Evolutionary conservation across 2,113 vertebrate species (phyloP).

Genomic region (Solea senegalensis): DNA sequence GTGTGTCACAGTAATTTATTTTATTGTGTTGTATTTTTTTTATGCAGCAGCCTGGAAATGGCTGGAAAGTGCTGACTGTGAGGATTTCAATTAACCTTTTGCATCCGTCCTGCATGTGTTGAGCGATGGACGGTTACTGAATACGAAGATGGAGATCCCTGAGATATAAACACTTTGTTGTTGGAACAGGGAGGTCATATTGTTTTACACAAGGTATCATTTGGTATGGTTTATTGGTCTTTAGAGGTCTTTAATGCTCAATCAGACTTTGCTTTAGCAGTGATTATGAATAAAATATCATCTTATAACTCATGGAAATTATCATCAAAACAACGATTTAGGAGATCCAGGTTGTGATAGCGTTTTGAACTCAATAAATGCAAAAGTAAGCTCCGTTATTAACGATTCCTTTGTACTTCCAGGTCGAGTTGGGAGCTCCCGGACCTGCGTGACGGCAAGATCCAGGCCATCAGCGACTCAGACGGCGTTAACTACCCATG

Average conservation of each 20-base stretch:
- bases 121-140: background rate
- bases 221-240: too few species aligned
- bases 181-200: background rate
- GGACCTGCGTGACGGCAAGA: constrained; percentile 89
- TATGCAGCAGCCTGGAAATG: constrained; percentile 1
- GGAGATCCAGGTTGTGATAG: background rate
- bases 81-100: constrained; percentile 11
- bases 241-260: too few species aligned
- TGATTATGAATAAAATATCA: too few species aligned
- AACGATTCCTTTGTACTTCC: constrained; percentile 20
- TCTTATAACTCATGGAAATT: too few species aligned
- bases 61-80: constrained; percentile 18
- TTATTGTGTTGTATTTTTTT: constrained; percentile 15
- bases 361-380: background rate
- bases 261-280: too few species aligned
- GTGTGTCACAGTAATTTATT: constrained; percentile 24
- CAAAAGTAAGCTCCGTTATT: background rate
- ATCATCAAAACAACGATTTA: too few species aligned
- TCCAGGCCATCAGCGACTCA: constrained; percentile 95
- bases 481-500: constrained; percentile 98
- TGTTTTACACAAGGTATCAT: too few species aligned
- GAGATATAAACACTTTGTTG: constrained; percentile 3
- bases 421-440: constrained; percentile 99
- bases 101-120: constrained; percentile 2
- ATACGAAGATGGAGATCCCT: background rate